Base-by-base conservation (phyloP, 2,113 vertebrate species). In the Zosterops hypoxanthus region DNA sequence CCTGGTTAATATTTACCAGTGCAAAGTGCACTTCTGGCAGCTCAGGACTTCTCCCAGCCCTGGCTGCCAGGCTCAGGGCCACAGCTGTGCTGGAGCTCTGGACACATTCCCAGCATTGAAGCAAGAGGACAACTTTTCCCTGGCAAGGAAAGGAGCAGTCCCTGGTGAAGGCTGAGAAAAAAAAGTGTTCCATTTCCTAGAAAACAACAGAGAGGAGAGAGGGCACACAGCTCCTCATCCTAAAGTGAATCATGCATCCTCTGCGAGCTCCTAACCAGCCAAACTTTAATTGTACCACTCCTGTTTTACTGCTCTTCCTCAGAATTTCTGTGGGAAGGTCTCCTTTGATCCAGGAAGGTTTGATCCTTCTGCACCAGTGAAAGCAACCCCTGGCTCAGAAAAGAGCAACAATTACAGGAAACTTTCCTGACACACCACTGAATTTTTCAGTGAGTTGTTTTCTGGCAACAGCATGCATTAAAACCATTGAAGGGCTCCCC, bases 351-450 rank as follows among this genome's bases (percentile, higher is more conserved):
- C 39, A 23, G 66, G 69, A 56, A 85, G 18, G 22, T 20, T 61
- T 4, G 23, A n/a, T 50, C 76, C 39, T 70, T 34, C 64, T 66
- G 68, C 26, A 64, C 17, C 52, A 44, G 23, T 39, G 64, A 87
- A 82, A 94, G 65, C 70, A 89, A 76, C 42, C 17, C 59, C 23
- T 11, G 52, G 90, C 90, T 94, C 60, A 73, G 66, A 86, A 77
- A 59, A 90, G 57, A 80, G 78, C 29, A 5, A 91, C 91, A 96
- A 91, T 94, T 82, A 55, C 92, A 97, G 92, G 93, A 95, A 96
- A 94, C 75, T 82, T 90, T 39, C 7, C 1, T 73, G 88, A 91
- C 42, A 42, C 50, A 47, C 19, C 5, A 4, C 71, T 73, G 36
- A 42, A 49, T 88, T 90, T 93, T 92, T 61, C 55, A 94, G 82